Percentiles rank a stretch among this genome's conserved stretches.
Conservation (phyloP, 30 jellyfish, hydroid and myxozoan species). For the Aurelia coerulea region DNA sequence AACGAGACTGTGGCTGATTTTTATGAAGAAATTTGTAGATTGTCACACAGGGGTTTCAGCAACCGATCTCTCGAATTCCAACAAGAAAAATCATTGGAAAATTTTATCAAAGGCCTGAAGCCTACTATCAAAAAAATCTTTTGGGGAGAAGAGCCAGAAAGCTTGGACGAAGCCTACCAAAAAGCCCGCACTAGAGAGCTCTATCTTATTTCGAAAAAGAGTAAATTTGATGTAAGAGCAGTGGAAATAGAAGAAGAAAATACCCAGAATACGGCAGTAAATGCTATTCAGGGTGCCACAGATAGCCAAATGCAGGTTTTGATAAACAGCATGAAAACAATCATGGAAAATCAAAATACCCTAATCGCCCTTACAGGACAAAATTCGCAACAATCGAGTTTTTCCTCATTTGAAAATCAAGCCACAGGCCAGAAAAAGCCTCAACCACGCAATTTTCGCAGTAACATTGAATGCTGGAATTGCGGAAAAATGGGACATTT, state of each 20-base stretch:
- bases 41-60: constrained; percentile 22
- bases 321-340: constrained; percentile 6
- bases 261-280: too few species aligned
- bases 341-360: constrained; percentile 25
- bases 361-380: not conserved
- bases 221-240: constrained; percentile 14
- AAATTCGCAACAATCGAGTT: not conserved
- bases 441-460: too few species aligned
- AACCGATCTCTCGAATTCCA: constrained; percentile 6
- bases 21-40: constrained; percentile 17
- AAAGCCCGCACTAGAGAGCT: constrained; percentile 41
- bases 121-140: constrained; percentile 42
- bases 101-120: not conserved
- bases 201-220: constrained; percentile 12
- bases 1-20: constrained; percentile 13
- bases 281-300: too few species aligned
- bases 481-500: constrained; percentile 14
- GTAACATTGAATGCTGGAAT: not conserved
- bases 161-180: constrained; percentile 22
- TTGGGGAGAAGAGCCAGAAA: constrained; percentile 36
- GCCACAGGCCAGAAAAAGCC: too few species aligned
- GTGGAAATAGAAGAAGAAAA: not conserved
- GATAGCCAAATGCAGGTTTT: not conserved
- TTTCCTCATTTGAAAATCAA: too few species aligned
- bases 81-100: constrained; percentile 9